Evolutionary conservation across 2,113 vertebrate species (phyloP).

Genomic region (Centrocercus urophasianus): DNA sequence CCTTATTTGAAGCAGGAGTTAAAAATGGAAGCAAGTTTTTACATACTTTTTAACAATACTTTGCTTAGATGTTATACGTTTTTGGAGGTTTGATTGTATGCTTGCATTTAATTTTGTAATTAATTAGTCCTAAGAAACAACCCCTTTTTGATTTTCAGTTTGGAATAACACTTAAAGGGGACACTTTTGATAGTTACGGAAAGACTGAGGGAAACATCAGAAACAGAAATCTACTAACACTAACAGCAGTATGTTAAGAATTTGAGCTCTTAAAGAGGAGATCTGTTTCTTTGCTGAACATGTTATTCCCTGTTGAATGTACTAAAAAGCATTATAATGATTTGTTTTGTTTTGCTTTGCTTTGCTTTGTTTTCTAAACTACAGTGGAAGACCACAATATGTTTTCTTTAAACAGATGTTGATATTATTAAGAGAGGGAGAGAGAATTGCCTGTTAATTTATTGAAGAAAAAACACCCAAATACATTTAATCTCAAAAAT

Average conservation of each 20-base stretch:
- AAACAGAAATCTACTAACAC: not conserved
- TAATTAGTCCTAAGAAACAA: not conserved
- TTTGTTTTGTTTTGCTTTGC: not conserved
- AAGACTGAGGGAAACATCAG: not conserved
- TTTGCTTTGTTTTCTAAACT: conserved; percentile 10
- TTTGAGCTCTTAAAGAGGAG: not conserved
- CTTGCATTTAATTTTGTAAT: not conserved
- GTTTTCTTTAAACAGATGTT: conserved; percentile 32
- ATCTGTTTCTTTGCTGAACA: not conserved
- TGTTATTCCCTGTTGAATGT: not conserved
- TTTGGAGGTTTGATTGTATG: not conserved
- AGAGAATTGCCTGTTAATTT: not conserved
- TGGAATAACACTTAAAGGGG: not conserved
- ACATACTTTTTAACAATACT: not conserved
- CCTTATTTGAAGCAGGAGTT: not conserved
- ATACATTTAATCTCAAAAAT: not conserved
- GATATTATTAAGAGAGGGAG: not conserved
- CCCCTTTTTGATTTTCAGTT: not conserved
- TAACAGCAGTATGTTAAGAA: not conserved
- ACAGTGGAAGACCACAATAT: not conserved
- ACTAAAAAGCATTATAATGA: not conserved
- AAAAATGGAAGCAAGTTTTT: not conserved
- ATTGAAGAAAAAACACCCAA: not conserved
- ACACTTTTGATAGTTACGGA: not conserved
- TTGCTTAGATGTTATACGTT: not conserved